Percentiles rank a stretch among this genome's conserved stretches.
Conservation (phyloP, 2,888 invertebrate species). For the Heteromyza rotundicornis region DNA sequence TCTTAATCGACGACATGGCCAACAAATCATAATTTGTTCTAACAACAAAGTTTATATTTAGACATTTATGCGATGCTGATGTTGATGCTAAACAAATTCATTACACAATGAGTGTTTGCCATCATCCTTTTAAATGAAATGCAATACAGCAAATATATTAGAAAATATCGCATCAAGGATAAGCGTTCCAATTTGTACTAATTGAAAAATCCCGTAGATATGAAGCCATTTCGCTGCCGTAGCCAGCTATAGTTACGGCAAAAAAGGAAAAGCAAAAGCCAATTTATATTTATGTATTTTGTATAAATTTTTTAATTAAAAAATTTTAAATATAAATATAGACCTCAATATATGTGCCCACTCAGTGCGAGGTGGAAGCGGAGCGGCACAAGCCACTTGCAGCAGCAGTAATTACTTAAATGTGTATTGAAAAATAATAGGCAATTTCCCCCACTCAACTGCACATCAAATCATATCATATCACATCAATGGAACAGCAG, state of each 20-base stretch:
- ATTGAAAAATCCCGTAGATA: not conserved
- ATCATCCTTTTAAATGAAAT: not conserved
- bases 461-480: not conserved
- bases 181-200: not conserved
- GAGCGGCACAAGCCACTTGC: not conserved
- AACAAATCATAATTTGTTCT: too few species aligned
- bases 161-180: not conserved
- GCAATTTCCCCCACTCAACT: not conserved
- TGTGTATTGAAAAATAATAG: not conserved
- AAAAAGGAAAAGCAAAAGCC: not conserved
- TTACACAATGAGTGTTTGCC: too few species aligned
- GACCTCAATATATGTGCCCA: not conserved
- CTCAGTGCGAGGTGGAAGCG: not conserved
- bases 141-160: not conserved
- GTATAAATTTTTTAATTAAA: conserved; percentile 2
- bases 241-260: not conserved
- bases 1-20: too few species aligned
- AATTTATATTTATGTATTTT: conserved; percentile 1
- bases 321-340: not conserved
- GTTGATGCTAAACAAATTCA: too few species aligned
- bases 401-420: not conserved
- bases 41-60: too few species aligned
- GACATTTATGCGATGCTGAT: too few species aligned
- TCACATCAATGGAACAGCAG: not conserved
- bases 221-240: not conserved